Evolutionary conservation across 2,888 invertebrate genomes (phyloP).

Genomic region (Cheilosia pagana): DNA sequence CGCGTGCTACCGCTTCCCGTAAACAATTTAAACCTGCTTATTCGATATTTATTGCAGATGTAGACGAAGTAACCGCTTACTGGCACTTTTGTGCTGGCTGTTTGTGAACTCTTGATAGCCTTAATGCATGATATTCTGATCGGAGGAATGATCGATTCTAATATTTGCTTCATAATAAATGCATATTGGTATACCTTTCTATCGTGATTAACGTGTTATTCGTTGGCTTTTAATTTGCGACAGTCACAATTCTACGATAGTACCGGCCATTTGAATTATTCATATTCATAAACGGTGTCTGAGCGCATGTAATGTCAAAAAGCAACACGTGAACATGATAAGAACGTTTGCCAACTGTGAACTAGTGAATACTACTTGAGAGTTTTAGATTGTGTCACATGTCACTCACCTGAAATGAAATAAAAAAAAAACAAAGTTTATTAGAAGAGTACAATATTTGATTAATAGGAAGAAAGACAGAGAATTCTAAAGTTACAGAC

Average conservation of each 20-base stretch:
- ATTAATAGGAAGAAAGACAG: neutral
- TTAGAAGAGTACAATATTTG: neutral
- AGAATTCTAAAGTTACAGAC: neutral
- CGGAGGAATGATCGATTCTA: no score
- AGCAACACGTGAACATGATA: conserved; percentile 1
- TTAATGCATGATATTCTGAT: no score
- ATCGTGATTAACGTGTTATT: neutral
- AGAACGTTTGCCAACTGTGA: neutral
- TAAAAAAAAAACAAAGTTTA: neutral
- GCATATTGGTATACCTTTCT: no score
- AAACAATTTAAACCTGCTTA: no score
- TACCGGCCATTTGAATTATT: neutral
- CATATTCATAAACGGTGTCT: neutral
- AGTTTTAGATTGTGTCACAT: neutral
- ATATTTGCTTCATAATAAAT: neutral
- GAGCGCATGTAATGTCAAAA: neutral
- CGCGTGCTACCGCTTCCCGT: no score
- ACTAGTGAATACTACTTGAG: neutral
- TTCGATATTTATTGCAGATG: no score
- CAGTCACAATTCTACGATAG: neutral
- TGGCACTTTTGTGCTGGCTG: no score
- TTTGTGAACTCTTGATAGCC: no score
- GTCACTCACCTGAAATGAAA: conserved; percentile 7
- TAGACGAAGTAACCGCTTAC: no score
- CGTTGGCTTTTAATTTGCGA: neutral